phyloP scores from a whole-genome alignment of 1,140 invertebrate species.

The Rhopalosiphum padi region DNA sequence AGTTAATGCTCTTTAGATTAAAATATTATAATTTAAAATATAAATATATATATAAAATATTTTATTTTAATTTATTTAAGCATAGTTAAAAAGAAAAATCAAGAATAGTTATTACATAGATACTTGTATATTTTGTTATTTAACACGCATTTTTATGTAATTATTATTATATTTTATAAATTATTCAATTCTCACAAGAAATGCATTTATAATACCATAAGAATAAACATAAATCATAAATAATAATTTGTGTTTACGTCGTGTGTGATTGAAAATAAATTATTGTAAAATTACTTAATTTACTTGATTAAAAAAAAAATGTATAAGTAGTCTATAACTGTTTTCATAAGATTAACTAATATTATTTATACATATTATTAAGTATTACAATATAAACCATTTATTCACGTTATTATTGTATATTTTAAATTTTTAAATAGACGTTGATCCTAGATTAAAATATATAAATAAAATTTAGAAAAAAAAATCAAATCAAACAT shows the following conservation, averaged over 20 bases:
- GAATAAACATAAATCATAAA: too few relatives aligned
- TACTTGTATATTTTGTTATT: too few relatives aligned
- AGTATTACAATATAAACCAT: neutral
- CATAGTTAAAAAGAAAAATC: neutral
- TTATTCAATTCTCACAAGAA: too few relatives aligned
- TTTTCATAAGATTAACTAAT: neutral
- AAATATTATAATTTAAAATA: neutral
- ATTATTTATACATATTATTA: neutral
- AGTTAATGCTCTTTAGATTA: neutral
- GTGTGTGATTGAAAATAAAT: neutral
- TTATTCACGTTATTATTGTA: neutral
- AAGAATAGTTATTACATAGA: too few relatives aligned
- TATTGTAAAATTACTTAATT: neutral
- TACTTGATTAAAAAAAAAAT: neutral
- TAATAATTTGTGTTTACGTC: too few relatives aligned
- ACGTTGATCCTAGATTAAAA: neutral
- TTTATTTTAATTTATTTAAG: neutral
- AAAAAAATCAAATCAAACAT: neutral
- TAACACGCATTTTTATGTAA: too few relatives aligned
- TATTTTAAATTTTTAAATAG: neutral
- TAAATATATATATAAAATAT: neutral
- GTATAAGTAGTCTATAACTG: neutral
- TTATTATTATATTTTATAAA: too few relatives aligned
- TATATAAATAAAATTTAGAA: neutral
- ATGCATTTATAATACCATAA: too few relatives aligned